Evolutionary conservation across 1,140 invertebrate species (phyloP), one percentile per base, ranked within the genome.

Genomic region (Cydia pomonella): DNA sequence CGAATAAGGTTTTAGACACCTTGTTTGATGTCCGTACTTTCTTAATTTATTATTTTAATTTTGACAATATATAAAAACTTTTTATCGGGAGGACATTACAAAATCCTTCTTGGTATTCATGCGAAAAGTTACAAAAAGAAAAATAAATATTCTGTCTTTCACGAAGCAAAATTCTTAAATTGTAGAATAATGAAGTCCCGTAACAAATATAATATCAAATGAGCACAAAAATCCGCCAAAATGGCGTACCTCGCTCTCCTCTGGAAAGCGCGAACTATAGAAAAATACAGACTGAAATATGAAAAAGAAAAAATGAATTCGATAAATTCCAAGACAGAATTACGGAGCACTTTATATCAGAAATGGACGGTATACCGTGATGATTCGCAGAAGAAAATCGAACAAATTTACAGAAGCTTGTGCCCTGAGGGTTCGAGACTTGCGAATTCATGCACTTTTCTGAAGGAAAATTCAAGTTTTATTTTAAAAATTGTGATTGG

Each of bases 401-500:
- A 81, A 3, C 80, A 85, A 12, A 84, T 85, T 7, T 87, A 90
- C 18, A 82, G 75, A 18, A 91, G 86, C 76, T 81, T 82, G 53
- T 86, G 87, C 23, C 86, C 91, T 1, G 88, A 92, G 64, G 82
- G 89, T 41, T 87, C 91, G 9, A 93, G 91, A 79, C 63, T 93
- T 41, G 86, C 89, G 7, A 88, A 89, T 76, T 92, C 93, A 53
- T 84, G 86, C 13, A 74, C 89, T 50, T 91, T 93, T n/a, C 76
- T 95, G 9, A 90, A 83, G 77, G 93, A 92, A 10, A 90, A 95
- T 29, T 94, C 94, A 74, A 95, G 95, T 86, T 95, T 94, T 73
- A 82, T 94, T n/a, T 72, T 94, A 5, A 95, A 94, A 79, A 95
- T 94, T 83, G 74, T 95, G 1, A 78, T 94, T 21, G 95, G 95